phyloP scores from a whole-genome alignment of 2,888 invertebrate species.

The Acrobasis suavella region DNA sequence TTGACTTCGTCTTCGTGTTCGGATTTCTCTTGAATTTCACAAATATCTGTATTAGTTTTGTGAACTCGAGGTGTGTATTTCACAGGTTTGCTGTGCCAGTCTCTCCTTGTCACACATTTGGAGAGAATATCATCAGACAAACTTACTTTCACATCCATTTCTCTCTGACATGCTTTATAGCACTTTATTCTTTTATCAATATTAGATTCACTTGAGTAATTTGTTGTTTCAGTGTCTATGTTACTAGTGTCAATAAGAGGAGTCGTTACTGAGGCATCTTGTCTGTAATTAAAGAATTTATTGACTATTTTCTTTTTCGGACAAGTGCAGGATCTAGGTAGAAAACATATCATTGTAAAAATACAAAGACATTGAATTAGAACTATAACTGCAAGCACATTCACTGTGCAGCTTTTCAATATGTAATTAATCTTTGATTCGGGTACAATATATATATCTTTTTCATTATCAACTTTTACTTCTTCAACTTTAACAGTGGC shows the following conservation, averaged over 20 bases:
- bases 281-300: conserved; percentile 60
- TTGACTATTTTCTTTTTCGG: conserved; percentile 49
- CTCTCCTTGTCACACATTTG: conserved; percentile 66
- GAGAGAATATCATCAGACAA: conserved; percentile 72
- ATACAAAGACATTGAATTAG: conserved; percentile 58
- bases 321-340: conserved; percentile 43
- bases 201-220: conserved; percentile 58
- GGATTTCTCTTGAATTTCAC: conserved; percentile 13
- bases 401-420: conserved; percentile 42
- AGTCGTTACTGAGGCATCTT: conserved; percentile 68
- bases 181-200: conserved; percentile 62
- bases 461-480: too few relatives aligned
- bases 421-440: conserved; percentile 23
- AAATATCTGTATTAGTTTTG: conserved; percentile 14
- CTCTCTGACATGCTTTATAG: conserved; percentile 65
- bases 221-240: conserved; percentile 61
- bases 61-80: conserved; percentile 42
- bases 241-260: conserved; percentile 66
- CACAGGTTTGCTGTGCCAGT: conserved; percentile 54
- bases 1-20: neutral
- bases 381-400: conserved; percentile 45
- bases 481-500: too few relatives aligned
- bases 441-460: neutral
- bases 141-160: conserved; percentile 49
- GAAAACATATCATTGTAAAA: conserved; percentile 52